phyloP scores from a whole-genome alignment of 1,140 invertebrate genomes.

The Nasonia vitripennis region DNA sequence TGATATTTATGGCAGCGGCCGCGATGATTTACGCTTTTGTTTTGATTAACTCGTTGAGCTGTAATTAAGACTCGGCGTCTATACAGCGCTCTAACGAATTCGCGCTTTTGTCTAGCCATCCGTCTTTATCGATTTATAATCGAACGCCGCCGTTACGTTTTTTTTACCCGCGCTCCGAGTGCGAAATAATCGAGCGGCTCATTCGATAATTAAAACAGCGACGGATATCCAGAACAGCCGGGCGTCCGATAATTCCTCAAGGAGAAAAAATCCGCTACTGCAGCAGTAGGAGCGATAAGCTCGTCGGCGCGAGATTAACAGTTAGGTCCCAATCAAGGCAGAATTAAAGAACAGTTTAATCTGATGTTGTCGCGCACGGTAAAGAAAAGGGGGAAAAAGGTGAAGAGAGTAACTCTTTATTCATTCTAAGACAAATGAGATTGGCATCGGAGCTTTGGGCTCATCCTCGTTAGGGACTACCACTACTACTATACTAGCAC shows the following conservation, averaged over 20 bases:
- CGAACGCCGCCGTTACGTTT: neutral
- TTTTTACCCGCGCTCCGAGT: neutral
- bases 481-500: neutral
- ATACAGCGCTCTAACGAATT: neutral
- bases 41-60: neutral
- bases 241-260: neutral
- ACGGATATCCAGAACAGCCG: neutral
- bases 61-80: neutral
- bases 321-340: slow-evolving; percentile 24
- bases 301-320: neutral
- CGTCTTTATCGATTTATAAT: neutral
- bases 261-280: neutral
- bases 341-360: slow-evolving; percentile 10
- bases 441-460: slow-evolving; percentile 34
- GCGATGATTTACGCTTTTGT: neutral
- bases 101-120: neutral
- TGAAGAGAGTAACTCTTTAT: neutral
- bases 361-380: neutral
- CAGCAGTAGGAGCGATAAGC: neutral
- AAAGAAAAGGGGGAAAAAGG: neutral
- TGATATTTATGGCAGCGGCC: neutral
- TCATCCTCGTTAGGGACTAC: slow-evolving; percentile 35
- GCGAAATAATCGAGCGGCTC: neutral
- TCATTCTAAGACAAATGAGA: slow-evolving; percentile 32
- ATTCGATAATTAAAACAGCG: neutral